These are phyloP conservation scores for Platalea minor DNA, from an alignment of 2,797 vertebrate genomes.

Conservation along the genomic window DNA sequence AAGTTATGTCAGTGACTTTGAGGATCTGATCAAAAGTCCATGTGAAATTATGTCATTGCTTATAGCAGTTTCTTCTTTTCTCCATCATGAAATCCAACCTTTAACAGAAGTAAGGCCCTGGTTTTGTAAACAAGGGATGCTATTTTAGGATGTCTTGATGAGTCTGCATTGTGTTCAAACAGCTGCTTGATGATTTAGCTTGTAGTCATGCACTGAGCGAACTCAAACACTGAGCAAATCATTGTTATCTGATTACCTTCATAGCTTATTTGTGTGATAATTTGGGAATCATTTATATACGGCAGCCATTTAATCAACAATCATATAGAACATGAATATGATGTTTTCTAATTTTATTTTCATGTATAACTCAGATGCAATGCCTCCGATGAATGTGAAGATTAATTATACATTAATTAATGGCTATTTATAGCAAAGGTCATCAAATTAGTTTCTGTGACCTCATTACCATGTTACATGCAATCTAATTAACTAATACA, in stretches of 20 bases:
- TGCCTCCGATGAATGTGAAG: background rate
- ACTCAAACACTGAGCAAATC: background rate
- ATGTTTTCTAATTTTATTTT: constrained; percentile 15
- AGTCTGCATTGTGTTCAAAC: background rate
- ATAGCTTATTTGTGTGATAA: background rate
- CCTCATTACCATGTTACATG: constrained; percentile 21
- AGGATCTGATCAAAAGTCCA: background rate
- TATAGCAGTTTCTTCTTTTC: background rate
- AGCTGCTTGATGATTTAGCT: background rate
- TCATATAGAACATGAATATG: background rate
- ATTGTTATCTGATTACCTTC: constrained; percentile 30
- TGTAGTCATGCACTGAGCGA: background rate
- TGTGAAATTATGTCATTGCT: background rate
- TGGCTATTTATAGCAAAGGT: constrained; percentile 42
- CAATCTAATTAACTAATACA: constrained; percentile 31
- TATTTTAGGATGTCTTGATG: background rate
- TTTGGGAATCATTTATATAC: background rate
- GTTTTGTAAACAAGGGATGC: background rate
- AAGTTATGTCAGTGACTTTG: no score
- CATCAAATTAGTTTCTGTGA: constrained; percentile 36
- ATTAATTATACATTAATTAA: constrained; percentile 35
- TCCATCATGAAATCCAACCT: background rate
- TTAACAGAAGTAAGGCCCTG: background rate
- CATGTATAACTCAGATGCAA: background rate
- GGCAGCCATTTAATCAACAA: constrained; percentile 14